Evolutionary conservation across 2,113 vertebrate genomes (phyloP).

Genomic region (Antigone vipio): DNA sequence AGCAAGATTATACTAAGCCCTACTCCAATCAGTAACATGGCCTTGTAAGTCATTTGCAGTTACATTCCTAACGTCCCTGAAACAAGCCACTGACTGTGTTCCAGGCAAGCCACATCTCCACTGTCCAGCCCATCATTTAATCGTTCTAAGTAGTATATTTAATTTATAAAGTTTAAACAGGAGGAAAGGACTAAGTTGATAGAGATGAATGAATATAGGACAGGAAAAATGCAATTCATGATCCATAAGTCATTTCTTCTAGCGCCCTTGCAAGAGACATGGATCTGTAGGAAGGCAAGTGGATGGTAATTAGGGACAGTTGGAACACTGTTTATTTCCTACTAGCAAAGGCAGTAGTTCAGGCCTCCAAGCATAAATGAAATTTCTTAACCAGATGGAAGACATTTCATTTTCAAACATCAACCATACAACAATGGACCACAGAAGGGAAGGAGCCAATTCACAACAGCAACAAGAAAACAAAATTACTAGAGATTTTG

Average conservation of each 20-base stretch:
- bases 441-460: slow-evolving; percentile 21
- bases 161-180: neutral
- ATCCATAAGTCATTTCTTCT: neutral
- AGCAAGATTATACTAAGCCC: neutral
- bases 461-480: slow-evolving; percentile 46
- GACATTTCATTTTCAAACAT: slow-evolving; percentile 39
- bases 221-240: neutral
- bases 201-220: neutral
- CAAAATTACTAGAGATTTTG: slow-evolving; percentile 26
- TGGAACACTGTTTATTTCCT: slow-evolving; percentile 30
- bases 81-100: neutral
- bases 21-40: neutral
- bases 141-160: neutral
- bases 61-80: neutral
- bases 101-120: neutral
- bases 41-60: neutral
- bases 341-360: slow-evolving; percentile 8
- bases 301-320: slow-evolving; percentile 9
- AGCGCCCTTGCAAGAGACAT: neutral
- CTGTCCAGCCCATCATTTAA: neutral
- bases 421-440: neutral
- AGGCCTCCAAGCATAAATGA: slow-evolving; percentile 17
- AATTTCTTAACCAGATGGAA: slow-evolving; percentile 40
- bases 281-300: slow-evolving; percentile 1
- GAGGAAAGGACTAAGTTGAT: neutral